These are phyloP conservation scores for Eristalis pertinax DNA, from an alignment of 2,888 invertebrate genomes.

Conservation along the genomic window DNA sequence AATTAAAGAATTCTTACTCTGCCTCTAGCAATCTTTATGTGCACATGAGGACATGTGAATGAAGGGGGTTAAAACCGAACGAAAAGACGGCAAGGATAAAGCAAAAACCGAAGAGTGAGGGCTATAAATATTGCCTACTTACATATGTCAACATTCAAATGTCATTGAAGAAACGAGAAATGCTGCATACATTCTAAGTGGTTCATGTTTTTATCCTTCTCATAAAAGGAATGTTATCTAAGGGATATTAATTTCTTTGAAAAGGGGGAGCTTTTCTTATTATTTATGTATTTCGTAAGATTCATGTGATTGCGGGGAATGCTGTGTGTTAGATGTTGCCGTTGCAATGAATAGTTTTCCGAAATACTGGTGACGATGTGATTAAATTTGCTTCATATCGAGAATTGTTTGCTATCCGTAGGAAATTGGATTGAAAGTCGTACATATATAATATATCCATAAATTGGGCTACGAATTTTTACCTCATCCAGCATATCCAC, in stretches of 20 bases:
- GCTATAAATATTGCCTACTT: background rate
- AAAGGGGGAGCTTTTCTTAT: background rate
- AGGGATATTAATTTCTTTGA: background rate
- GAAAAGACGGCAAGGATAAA: background rate
- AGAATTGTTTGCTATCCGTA: background rate
- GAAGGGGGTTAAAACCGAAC: background rate
- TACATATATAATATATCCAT: no score
- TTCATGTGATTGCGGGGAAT: background rate
- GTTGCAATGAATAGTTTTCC: background rate
- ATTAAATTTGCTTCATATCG: background rate
- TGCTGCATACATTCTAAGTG: background rate
- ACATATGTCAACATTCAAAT: conserved; percentile 7
- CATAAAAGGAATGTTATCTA: background rate
- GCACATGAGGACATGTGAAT: background rate
- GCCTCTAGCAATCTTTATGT: background rate
- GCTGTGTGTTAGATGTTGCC: background rate
- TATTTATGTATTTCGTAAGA: conserved; percentile 7
- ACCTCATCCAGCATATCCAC: no score
- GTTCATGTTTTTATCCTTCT: background rate
- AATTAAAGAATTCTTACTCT: background rate
- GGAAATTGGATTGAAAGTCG: no score
- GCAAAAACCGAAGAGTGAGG: background rate
- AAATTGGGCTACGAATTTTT: no score
- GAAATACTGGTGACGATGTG: background rate
- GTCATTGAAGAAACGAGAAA: background rate